Percentiles rank a stretch among this genome's conserved stretches.
These are phyloP conservation scores for Rhimphoctona megacephalus DNA, from an alignment of 2,888 invertebrate genomes.

Conservation along the genomic window DNA sequence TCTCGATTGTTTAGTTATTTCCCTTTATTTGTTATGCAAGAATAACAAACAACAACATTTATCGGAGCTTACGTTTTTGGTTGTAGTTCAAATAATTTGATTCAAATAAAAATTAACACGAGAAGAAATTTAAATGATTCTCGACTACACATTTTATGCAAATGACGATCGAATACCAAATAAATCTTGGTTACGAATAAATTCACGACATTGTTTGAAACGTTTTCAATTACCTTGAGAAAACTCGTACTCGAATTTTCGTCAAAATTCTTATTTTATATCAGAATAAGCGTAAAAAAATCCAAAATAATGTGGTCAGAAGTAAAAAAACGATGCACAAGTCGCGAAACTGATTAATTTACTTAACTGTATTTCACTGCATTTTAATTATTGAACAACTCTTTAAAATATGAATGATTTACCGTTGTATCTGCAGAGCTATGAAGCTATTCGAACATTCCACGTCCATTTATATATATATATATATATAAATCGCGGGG, in stretches of 20 bases:
- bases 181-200: neutral
- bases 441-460: slow-evolving; percentile 23
- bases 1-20: slow-evolving; percentile 54
- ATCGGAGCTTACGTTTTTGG: neutral
- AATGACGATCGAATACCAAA: neutral
- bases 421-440: slow-evolving; percentile 25
- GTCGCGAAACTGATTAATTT: neutral
- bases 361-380: neutral
- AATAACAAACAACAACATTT: slow-evolving; percentile 4
- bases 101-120: neutral
- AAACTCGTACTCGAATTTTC: too few relatives aligned
- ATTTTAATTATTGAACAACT: neutral
- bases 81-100: neutral
- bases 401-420: neutral
- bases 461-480: slow-evolving; percentile 2
- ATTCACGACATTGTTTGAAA: neutral
- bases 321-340: neutral
- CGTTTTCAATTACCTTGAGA: too few relatives aligned
- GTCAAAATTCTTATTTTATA: neutral
- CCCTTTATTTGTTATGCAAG: neutral
- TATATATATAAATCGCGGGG: slow-evolving; percentile 34
- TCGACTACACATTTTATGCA: neutral
- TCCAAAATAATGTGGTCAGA: neutral
- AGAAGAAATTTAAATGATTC: neutral
- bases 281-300: neutral